Percentiles rank a stretch among this genome's conserved stretches.
Conservation (phyloP, 1,140 invertebrate genomes). For the Rhopalosiphum padi region DNA sequence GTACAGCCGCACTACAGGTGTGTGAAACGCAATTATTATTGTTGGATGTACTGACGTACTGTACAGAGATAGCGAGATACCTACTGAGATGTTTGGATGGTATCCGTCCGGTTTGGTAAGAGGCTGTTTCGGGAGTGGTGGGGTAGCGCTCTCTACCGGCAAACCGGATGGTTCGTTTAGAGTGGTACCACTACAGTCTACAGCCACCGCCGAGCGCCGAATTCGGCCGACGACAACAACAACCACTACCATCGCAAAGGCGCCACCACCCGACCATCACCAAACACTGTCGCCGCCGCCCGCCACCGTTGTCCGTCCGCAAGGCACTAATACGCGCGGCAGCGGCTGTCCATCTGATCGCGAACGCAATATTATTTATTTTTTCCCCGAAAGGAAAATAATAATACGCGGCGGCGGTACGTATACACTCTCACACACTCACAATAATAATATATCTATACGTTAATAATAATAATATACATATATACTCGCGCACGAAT, state of each 20-base stretch:
- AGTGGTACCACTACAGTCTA: neutral
- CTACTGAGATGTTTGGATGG: too few species aligned
- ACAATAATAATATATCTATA: neutral
- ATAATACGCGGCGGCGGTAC: neutral
- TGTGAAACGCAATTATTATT: neutral
- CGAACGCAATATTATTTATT: neutral
- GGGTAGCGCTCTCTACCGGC: neutral
- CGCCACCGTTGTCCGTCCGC: neutral
- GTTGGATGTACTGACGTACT: neutral
- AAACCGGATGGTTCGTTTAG: neutral
- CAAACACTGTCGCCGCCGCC: neutral
- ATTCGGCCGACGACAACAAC: neutral
- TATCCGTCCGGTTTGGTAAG: neutral
- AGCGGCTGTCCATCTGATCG: slow-evolving; percentile 1
- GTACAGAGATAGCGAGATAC: too few species aligned
- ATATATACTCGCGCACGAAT: neutral
- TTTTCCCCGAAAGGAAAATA: slow-evolving; percentile 2
- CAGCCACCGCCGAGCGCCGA: neutral
- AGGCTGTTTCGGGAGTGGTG: neutral
- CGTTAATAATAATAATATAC: too few species aligned
- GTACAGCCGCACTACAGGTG: neutral
- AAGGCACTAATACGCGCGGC: neutral
- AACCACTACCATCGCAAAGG: neutral
- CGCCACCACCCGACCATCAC: neutral
- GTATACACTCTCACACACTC: neutral